Evolutionary conservation across 2,113 vertebrate genomes (phyloP), one percentile per base, ranked within the genome.

Genomic region (Mustela lutreola): DNA sequence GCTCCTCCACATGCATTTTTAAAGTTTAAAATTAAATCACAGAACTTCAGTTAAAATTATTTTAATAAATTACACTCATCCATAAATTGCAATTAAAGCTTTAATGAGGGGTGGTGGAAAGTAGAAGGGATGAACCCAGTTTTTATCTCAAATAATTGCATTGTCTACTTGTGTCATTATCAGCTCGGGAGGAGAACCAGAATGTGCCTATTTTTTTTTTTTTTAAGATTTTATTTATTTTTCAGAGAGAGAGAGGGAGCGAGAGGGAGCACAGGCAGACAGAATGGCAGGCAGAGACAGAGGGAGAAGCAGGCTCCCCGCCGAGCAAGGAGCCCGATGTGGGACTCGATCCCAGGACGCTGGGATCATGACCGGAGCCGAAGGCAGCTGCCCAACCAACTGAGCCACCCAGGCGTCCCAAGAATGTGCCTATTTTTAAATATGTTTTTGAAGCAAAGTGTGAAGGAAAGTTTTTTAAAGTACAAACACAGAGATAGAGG

Each of bases 381-480:
- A 36, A 36, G 36, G 36, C 36, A 36, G 36, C 36, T 36, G 36
- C 36, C 36, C 36, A 36, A 36, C 36, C 36, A 36, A 36, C 36
- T 36, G 36, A 36, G 36, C 36, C 36, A 36, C 36, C 36, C 36
- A 36, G 36, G 36, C 4, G 36, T 36, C 36, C 36, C 36, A 36
- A 28, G 21, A 60, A 83, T 36, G 22, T 58, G 67, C 33, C 71
- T 93, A 31, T 76, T 78, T 95, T 86, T 42, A 79, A 92, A 39
- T 60, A 42, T 18, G 48, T n/a, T 91, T 94, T 83, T 78, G 50
- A 92, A 82, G 58, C 24, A 80, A 92, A 75, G 36, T 28, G 24
- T 86, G 9, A 91, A 96, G 53, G 24, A 85, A 82, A n/a, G 36
- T 82, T n/a, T 88, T 80, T 92, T n/a, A 26, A 84, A 94, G 28